These are phyloP conservation scores for Oncopodura yosiiana DNA, from an alignment of 1,140 invertebrate genomes.

Conservation along the genomic window DNA sequence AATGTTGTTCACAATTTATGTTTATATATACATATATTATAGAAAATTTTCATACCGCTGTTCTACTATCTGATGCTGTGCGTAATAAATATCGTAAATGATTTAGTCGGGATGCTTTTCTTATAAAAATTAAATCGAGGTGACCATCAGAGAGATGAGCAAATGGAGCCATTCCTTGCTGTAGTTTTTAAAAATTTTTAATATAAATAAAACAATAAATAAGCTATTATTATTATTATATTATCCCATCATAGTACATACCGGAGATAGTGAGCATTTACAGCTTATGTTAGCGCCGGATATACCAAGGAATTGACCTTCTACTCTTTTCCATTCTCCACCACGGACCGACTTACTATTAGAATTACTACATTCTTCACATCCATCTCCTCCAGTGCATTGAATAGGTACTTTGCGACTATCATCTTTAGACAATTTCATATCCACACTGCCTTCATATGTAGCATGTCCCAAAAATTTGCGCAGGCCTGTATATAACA, in stretches of 20 bases:
- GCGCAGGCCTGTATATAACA: constrained; percentile 30
- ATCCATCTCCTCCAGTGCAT: constrained; percentile 31
- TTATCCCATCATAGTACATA: not conserved
- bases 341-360: not conserved
- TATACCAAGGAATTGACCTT: constrained; percentile 30
- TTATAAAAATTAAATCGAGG: constrained; percentile 65
- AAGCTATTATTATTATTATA: not conserved
- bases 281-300: constrained; percentile 33
- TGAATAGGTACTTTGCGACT: constrained; percentile 16
- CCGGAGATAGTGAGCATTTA: constrained; percentile 8
- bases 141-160: constrained; percentile 74
- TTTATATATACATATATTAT: not conserved
- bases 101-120: constrained; percentile 60
- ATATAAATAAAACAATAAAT: constrained; percentile 17
- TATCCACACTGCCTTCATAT: constrained; percentile 37
- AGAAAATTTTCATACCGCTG: constrained; percentile 30
- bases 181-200: constrained; percentile 68
- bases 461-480: constrained; percentile 37
- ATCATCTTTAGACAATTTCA: constrained; percentile 25
- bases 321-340: constrained; percentile 36
- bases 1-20: not conserved
- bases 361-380: constrained; percentile 28
- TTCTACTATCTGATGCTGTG: constrained; percentile 34
- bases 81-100: constrained; percentile 58
- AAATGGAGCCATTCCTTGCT: constrained; percentile 64